Evolutionary conservation across 2,797 vertebrate species (phyloP), one percentile per base, ranked within the genome.

Genomic region (Lepilemur septentrionalis): DNA sequence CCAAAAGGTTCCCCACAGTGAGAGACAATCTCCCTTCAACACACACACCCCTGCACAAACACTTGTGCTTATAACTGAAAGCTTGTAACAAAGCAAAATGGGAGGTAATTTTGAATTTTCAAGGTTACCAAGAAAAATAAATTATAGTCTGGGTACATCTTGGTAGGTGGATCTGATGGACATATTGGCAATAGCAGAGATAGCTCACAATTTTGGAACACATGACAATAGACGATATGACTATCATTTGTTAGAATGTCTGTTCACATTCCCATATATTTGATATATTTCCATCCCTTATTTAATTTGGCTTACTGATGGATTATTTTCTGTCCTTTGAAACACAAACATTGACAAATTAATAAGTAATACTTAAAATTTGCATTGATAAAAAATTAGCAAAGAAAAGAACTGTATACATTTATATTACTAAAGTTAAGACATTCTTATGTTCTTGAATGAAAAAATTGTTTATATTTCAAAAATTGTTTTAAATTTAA

Each of bases 401-500:
- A 84, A 93, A 65, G 25, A 38, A 61, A 61, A 63, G 6, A 75
- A 61, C 1, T 93, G 1, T 75, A 67, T 76, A 55, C 13, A 94
- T 75, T 95, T 65, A 89, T 12, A 59, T 52, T 67, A 70, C 17
- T 91, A 32, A 91, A 48, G 20, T 48, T 87, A 38, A 88, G 32
- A 32, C 20, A 79, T 46, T 78, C 9, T 89, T 83, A 90, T 57
- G 3, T 75, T 90, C 46, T 92, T 93, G 59, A 90, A 43, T 41
- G 13, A 85, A 90, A 92, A 59, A 67, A 38, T 38, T 23, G 5
- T n/a, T 89, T 80, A 81, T 41, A 6, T 76, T 93, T 72, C 28
- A 75, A 94, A 95, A 94, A 28, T 38, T 80, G 57, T 13, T 86
- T 75, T 30, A 89, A 84, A 91, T 48, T 76, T 63, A n/a, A 96